Conservation (phyloP, 2,113 vertebrate genomes). For the Ciconia stormi region DNA sequence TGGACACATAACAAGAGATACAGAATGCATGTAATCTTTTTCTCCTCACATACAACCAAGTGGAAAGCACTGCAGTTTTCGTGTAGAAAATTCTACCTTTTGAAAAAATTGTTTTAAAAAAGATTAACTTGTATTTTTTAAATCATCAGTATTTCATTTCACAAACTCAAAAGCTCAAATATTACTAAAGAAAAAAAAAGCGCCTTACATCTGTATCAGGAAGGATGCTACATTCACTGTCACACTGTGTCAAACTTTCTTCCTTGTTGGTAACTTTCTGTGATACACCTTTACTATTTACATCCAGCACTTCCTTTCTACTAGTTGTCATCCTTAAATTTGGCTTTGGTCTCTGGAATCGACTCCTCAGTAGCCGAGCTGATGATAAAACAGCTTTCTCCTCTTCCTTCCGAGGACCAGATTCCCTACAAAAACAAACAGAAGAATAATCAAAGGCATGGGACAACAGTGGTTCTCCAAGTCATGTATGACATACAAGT, state of each 20-base stretch:
- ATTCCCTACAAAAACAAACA: constrained; percentile 52
- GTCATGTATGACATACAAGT: background rate
- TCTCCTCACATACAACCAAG: background rate
- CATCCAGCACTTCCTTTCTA: constrained; percentile 50
- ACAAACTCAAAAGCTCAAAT: background rate
- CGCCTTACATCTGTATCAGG: constrained; percentile 18
- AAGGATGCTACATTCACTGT: background rate
- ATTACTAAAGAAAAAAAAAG: background rate
- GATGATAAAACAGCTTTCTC: constrained; percentile 63
- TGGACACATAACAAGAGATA: background rate
- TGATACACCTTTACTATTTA: background rate
- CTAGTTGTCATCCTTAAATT: constrained; percentile 65
- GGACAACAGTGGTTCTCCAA: background rate
- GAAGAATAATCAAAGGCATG: background rate
- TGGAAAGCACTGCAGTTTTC: background rate
- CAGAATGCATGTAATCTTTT: background rate
- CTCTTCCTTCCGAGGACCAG: constrained; percentile 33
- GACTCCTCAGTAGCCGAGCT: constrained; percentile 59
- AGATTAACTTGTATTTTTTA: background rate
- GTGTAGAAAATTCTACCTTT: background rate
- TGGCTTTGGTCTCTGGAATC: constrained; percentile 71
- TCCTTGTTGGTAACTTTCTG: constrained; percentile 5
- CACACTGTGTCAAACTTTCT: background rate
- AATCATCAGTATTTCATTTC: background rate
- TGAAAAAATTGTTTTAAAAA: background rate